Conservation (phyloP, 2,797 vertebrate species). For the Buceros bicornis region DNA sequence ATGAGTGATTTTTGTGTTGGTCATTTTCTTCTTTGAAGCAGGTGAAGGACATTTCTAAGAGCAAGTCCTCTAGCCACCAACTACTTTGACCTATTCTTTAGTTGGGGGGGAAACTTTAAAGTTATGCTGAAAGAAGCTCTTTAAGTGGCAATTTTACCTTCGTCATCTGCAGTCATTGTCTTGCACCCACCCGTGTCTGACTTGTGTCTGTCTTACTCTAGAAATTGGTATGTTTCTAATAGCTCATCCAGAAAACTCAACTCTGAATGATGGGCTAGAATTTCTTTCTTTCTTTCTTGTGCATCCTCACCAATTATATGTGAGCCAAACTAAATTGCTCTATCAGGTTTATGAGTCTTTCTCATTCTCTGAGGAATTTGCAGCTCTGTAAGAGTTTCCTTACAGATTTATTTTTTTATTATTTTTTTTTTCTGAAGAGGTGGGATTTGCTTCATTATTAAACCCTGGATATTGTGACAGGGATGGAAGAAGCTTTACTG, state of each 20-base stretch:
- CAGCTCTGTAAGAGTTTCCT: background rate
- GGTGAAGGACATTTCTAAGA: background rate
- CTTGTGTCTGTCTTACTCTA: background rate
- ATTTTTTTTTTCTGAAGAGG: background rate
- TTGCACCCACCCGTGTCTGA: background rate
- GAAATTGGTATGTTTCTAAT: background rate
- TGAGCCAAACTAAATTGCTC: conserved; percentile 26
- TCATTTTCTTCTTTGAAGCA: background rate
- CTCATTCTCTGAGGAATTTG: background rate
- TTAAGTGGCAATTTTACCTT: background rate
- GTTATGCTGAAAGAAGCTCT: background rate
- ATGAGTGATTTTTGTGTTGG: background rate
- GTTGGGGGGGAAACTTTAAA: background rate
- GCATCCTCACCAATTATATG: background rate
- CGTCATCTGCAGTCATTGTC: background rate
- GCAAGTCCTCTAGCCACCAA: background rate
- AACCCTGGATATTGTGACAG: background rate
- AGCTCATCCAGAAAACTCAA: background rate
- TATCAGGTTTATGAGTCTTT: background rate
- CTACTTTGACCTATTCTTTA: background rate
- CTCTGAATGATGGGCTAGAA: background rate
- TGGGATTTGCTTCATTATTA: background rate
- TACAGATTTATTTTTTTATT: background rate
- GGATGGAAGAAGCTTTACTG: background rate
- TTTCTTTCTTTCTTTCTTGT: background rate